phyloP scores from a whole-genome alignment of 2,888 invertebrate genomes.

The Ochropacha duplaris region DNA sequence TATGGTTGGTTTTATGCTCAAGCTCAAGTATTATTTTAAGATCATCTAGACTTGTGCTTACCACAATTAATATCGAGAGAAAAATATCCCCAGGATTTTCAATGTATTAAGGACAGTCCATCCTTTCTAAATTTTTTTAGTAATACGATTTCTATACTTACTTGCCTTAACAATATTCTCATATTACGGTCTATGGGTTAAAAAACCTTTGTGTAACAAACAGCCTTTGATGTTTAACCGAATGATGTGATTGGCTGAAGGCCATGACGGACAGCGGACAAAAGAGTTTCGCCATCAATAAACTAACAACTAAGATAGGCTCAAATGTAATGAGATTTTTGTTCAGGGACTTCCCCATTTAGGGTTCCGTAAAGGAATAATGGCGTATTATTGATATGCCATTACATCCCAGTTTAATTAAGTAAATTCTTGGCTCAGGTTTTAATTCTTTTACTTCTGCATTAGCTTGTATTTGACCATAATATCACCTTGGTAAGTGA shows the following conservation, averaged over 20 bases:
- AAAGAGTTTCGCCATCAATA: conserved; percentile 6
- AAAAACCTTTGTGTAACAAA: background rate
- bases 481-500: no score
- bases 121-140: background rate
- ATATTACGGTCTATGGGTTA: background rate
- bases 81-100: background rate
- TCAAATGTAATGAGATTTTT: conserved; percentile 6
- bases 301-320: background rate
- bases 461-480: no score
- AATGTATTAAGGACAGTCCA: no score
- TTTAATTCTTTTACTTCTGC: no score
- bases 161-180: background rate
- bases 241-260: background rate
- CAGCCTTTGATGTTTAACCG: conserved; percentile 4
- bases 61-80: no score
- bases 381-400: no score
- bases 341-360: background rate
- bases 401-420: no score
- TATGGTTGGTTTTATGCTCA: no score
- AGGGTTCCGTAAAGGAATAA: background rate
- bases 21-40: no score
- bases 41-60: no score
- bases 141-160: background rate
- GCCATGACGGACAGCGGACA: background rate
- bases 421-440: no score